A percentile compares a stretch with the other conserved stretches of the same genome.
phyloP scores from a whole-genome alignment of 2,888 invertebrate genomes.

The Dichetophora obliterata region DNA sequence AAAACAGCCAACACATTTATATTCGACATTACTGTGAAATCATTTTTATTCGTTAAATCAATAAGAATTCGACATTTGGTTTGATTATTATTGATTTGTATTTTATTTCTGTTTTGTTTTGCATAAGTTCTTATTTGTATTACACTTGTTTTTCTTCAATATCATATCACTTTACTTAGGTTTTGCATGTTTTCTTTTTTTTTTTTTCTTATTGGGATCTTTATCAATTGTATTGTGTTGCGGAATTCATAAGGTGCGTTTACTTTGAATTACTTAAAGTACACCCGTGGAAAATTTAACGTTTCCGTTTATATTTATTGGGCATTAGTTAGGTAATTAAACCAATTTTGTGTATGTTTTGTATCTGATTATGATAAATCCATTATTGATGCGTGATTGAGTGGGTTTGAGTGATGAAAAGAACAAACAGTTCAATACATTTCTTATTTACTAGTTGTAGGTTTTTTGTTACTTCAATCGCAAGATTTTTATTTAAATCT shows the following conservation, averaged over 20 bases:
- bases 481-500: background rate
- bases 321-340: too few species aligned
- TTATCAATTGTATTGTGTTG: too few species aligned
- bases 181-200: constrained; percentile 18
- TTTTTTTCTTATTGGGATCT: constrained; percentile 31
- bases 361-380: background rate
- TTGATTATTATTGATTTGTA: constrained; percentile 26
- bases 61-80: constrained; percentile 38
- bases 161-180: constrained; percentile 19
- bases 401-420: constrained; percentile 10
- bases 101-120: background rate
- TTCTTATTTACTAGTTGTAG: background rate
- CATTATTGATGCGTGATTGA: constrained; percentile 4
- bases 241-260: too few species aligned
- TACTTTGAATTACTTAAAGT: too few species aligned
- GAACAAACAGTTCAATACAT: constrained; percentile 8
- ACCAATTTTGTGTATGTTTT: too few species aligned
- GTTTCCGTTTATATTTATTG: too few species aligned
- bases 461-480: background rate
- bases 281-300: too few species aligned
- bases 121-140: constrained; percentile 3
- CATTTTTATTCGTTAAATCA: constrained; percentile 40
- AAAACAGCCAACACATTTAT: background rate
- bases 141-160: background rate
- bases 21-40: constrained; percentile 39